Evolutionary conservation across 2,888 invertebrate species (phyloP), one percentile per base, ranked within the genome.

Genomic region (Lottia scabra): DNA sequence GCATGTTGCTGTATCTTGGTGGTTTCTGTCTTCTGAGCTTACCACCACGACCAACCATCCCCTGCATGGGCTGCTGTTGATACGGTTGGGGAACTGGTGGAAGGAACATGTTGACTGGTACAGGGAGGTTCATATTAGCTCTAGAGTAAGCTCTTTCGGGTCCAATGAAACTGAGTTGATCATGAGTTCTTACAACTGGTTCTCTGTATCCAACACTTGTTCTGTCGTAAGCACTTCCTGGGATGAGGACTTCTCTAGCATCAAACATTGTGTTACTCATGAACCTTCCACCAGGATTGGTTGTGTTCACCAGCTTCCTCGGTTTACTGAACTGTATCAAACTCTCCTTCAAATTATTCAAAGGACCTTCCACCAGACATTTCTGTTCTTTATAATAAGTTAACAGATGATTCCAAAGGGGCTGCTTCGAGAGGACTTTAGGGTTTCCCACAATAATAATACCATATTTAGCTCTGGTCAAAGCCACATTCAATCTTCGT

Each of bases 401-500:
- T 75, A 99, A 92, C 82, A 99, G 91, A 87, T 99, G 98, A 90
- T 99, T 98, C 99, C 99, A 99, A 1, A 99, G 92, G 0, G 97
- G 96, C 91, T 99, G 99, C 91, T 98, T 98, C 10, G 98, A 97
- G 3, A 99, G 92, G 19, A 99, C 98, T 90, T 99, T 99, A 0
- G 99, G 99, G 91, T 99, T 99, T 69, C 99, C 99, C 70, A 99
- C 97, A 77, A 99, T 96, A 79, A 99, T 98, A 64, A 98, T 95
- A 16, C 98, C 98, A 90, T 96, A 99, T 90, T 97, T 98, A 8
- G 99, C 98, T 73, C 99, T 93, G 0, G 99, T 99, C 23, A 99
- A 90, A 0, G 99, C 99, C 0, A 99, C 99, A 91, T 99, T 99
- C 68, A 99, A 92, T 70, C 99, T 94, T 2, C 99, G 92, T 0